These are phyloP conservation scores for Rotaria macrura DNA, from an alignment of 2,888 invertebrate species.

Conservation along the genomic window DNA sequence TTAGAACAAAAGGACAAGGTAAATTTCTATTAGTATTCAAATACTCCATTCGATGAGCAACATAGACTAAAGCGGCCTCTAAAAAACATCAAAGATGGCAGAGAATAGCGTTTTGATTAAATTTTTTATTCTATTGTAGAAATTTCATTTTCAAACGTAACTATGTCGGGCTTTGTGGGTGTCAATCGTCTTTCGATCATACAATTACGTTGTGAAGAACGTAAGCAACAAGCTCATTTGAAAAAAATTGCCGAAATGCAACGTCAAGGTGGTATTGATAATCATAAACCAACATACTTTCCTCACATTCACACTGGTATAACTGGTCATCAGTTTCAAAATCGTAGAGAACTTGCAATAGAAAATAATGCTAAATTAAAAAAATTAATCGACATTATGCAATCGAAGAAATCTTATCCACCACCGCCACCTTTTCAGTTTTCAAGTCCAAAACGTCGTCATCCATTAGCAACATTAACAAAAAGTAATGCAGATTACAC, in stretches of 20 bases:
- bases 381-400: not conserved
- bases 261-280: not conserved
- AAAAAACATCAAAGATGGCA: not conserved
- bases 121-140: not conserved
- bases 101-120: not conserved
- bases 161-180: not conserved
- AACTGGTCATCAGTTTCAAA: not conserved
- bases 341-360: not conserved
- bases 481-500: not conserved
- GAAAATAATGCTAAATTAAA: not conserved
- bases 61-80: not conserved
- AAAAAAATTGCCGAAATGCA: slow-evolving; percentile 5
- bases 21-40: not conserved
- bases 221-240: slow-evolving; percentile 6
- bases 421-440: not conserved
- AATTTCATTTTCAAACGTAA: not conserved
- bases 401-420: not conserved
- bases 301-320: not conserved
- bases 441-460: not conserved
- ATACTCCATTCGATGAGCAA: not conserved
- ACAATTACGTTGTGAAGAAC: not conserved
- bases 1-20: too few species aligned
- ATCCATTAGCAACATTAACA: not conserved
- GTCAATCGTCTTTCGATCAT: not conserved
- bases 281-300: not conserved